Base-by-base conservation (phyloP, 2,113 vertebrate species). In the Lanius collurio region DNA sequence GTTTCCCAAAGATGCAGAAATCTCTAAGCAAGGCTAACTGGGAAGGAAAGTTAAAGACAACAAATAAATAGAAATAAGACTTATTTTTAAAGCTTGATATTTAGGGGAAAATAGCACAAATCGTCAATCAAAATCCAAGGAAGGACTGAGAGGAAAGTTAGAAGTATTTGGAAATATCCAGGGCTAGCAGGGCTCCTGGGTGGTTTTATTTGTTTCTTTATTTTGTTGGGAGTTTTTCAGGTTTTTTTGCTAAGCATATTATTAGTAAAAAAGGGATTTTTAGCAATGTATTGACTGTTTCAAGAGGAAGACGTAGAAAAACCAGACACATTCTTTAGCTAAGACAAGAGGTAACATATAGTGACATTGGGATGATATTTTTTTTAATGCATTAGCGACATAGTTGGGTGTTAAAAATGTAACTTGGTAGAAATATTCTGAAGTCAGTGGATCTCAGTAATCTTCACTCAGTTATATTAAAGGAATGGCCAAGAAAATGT, bases 221-320 rank as follows among this genome's bases (percentile, higher is more conserved):
- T 60, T 87, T 86, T 22, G 0, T 18, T 37, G 33, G 7, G 16
- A 1, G 3, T 0, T 1, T 18, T 44, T 80, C 11, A 3, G 3
- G 6, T 2, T 14, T 42, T 71, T 56, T 80, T 84, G 39, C 4
- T 62, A 79, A 85, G 20, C 19, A 30, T 87, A 73, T 55, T 83
- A 56, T 79, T 64, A 37, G 53, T 60, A 35, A 22, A 57, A 71
- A 85, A 69, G 28, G 3, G 22, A n/a, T 49, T 89, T 94, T 87
- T 49, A 89, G 9, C 35, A 24, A 64, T 7, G 7, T 62, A 31
- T 57, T 28, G 13, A 37, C 44, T 68, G 49, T 62, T 88, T 79
- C 70, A 88, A 91, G 41, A 62, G 65, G 16, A 57, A 76, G 31
- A 42, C 23, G 59, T 26, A 80, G 57, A 77, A 88, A 89, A 69